A percentile compares a stretch with the other conserved stretches of the same genome.
Conservation (phyloP, 2,113 vertebrate genomes). For the Leucoraja erinaceus region DNA sequence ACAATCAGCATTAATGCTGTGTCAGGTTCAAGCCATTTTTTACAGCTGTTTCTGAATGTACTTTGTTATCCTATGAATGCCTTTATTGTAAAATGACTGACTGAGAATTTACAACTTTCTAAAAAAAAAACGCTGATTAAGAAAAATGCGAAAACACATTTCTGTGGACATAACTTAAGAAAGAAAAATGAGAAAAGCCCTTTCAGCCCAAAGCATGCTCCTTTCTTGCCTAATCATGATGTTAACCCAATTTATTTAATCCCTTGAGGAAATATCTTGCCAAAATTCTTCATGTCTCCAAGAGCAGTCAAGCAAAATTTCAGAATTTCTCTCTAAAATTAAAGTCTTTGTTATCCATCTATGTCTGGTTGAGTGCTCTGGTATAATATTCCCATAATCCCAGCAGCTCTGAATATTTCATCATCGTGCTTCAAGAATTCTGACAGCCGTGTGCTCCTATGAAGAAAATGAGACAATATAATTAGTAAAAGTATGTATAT, state of each 20-base stretch:
- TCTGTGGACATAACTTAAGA: not conserved
- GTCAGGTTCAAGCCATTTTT: not conserved
- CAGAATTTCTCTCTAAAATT: conserved; percentile 29
- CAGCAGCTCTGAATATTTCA: conserved; percentile 21
- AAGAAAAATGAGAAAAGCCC: conserved; percentile 27
- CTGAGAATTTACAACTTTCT: not conserved
- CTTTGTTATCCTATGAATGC: conserved; percentile 8
- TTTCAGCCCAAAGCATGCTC: not conserved
- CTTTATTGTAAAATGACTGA: not conserved
- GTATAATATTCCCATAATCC: conserved; percentile 34
- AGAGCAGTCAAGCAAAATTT: conserved; percentile 21
- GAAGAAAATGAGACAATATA: not conserved
- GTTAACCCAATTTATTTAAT: conserved; percentile 15
- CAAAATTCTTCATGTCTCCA: conserved; percentile 3
- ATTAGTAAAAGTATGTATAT: not conserved
- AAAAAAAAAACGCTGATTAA: not conserved
- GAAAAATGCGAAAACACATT: conserved; percentile 16
- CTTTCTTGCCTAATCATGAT: conserved; percentile 23
- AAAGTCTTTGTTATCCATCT: conserved; percentile 33
- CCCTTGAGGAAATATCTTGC: conserved; percentile 7
- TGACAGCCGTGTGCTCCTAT: not conserved
- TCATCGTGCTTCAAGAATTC: conserved; percentile 12
- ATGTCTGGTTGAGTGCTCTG: conserved; percentile 20
- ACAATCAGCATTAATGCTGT: not conserved
- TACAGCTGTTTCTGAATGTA: not conserved